Evolutionary conservation across 2,113 vertebrate species (phyloP).

Genomic region (Bubo bubo): DNA sequence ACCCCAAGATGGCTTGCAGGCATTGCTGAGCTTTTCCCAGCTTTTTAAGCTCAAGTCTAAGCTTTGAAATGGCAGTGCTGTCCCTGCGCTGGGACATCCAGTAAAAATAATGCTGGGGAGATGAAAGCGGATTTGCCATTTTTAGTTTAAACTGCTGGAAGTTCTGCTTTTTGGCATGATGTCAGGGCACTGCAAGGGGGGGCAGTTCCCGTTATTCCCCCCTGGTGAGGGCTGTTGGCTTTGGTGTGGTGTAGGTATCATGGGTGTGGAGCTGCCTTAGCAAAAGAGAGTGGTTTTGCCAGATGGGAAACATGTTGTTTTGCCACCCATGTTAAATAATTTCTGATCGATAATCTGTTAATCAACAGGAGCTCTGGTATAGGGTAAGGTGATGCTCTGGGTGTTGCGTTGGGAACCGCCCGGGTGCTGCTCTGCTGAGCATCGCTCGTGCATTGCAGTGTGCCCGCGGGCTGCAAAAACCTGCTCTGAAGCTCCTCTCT

Average conservation of each 20-base stretch:
- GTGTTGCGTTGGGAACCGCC: fast-evolving
- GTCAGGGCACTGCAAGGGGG: neutral
- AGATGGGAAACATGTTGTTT: neutral
- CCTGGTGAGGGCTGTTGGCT: neutral
- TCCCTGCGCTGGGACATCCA: neutral
- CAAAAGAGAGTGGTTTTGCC: neutral
- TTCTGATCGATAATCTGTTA: neutral
- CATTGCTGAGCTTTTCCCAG: neutral
- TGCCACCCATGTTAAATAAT: neutral
- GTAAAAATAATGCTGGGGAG: neutral
- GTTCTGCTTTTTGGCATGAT: slow-evolving; percentile 7
- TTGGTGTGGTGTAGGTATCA: neutral
- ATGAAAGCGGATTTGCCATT: slow-evolving; percentile 15
- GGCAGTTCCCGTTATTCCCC: neutral
- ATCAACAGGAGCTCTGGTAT: neutral
- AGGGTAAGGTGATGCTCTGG: neutral
- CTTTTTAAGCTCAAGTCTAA: neutral
- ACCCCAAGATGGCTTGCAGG: neutral
- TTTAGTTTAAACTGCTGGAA: neutral
- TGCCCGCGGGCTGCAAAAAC: neutral
- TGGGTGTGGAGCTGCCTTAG: neutral
- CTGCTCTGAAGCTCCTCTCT: neutral
- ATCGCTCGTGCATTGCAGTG: fast-evolving
- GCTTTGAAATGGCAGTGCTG: slow-evolving; percentile 12
- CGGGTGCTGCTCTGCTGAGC: neutral